Evolutionary conservation across 2,113 vertebrate genomes (phyloP), one percentile per base, ranked within the genome.

Genomic region (Globicephala melas): DNA sequence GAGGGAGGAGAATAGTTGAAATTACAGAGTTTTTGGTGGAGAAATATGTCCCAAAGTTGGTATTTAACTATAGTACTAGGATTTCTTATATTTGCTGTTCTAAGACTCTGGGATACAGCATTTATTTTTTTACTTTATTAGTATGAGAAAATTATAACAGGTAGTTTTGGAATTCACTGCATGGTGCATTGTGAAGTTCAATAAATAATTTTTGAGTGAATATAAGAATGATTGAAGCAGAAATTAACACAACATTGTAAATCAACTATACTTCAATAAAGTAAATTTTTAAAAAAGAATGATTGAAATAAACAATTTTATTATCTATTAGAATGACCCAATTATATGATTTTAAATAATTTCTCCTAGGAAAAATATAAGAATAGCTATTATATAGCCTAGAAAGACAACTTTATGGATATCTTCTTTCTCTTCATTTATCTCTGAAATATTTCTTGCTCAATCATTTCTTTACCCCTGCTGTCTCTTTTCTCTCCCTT

Each of bases 51-150:
- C 50, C 26, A 58, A 77, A 79, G 15, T 92, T 92, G 47, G 17
- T 74, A 73, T 90, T 93, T 90, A 95, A 94, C 26, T 58, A 20
- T 13, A 70, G 26, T 77, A 55, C 23, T 89, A 18, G n/a, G 12
- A 91, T 86, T 96, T 73, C 14, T 96, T 81, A 55, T 73, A 87
- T 94, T 95, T 92, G 73, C 31, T 74, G 26, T 85, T 81, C 8
- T 73, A 62, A 96, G 33, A 84, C 91, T 94, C 31, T 81, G 21
- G 20, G 33, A 77, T 53, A 50, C 53, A 68, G 31, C 2, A 6
- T 15, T 41, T 14, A 36, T 23, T 82, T 62, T 67, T 91, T 50
- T 44, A 80, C 17, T 94, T 92, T 65, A 15, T 79, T 67, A 68
- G 1, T 47, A 81, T 87, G 31, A 95, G 11, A 85, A 88, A 41